A percentile compares a stretch with the other conserved stretches of the same genome.
phyloP scores from a whole-genome alignment of 2,797 vertebrate species.

The Eulemur rubriventer region DNA sequence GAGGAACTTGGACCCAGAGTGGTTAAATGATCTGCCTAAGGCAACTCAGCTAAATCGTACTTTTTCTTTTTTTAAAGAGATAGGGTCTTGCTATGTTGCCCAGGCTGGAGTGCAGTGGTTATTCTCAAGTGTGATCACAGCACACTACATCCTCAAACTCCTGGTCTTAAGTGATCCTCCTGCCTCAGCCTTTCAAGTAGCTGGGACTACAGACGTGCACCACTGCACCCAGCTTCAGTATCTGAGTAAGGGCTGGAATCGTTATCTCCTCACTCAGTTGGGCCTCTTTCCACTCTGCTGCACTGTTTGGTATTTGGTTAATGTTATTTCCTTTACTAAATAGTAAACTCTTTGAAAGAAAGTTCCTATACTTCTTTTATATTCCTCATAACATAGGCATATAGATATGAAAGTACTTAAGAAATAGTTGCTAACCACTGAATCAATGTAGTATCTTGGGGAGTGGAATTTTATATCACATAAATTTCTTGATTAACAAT shows the following conservation, averaged over 20 bases:
- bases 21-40: not conserved
- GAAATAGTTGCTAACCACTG: not conserved
- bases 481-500: constrained; percentile 23
- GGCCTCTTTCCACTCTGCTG: not conserved
- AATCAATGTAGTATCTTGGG: not conserved
- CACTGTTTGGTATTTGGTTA: not conserved
- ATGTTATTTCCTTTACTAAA: constrained; percentile 27
- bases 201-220: not conserved
- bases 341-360: not conserved
- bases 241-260: not conserved
- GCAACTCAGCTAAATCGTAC: not conserved
- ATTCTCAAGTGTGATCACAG: not conserved
- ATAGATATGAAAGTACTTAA: not conserved
- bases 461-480: not conserved
- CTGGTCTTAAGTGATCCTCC: not conserved
- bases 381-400: not conserved
- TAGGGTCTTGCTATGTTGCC: not conserved
- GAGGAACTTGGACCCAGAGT: not conserved
- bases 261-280: not conserved
- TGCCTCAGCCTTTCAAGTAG: not conserved
- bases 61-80: not conserved
- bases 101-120: not conserved
- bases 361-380: not conserved
- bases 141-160: not conserved
- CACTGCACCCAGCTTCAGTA: not conserved